phyloP scores from a whole-genome alignment of 1,140 invertebrate genomes.

The Apis cerana region DNA sequence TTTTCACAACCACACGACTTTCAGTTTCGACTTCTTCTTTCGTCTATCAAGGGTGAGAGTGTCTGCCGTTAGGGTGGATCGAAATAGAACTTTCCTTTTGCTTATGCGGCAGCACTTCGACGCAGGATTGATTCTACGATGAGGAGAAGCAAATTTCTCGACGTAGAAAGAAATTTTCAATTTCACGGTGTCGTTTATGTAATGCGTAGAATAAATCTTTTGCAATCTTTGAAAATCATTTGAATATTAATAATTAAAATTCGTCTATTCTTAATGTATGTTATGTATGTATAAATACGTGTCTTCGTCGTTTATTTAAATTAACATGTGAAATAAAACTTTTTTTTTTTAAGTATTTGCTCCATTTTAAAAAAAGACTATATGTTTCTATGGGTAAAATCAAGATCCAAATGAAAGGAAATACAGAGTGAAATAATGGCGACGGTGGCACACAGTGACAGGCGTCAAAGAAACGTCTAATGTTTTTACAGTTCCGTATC shows the following conservation, averaged over 20 bases:
- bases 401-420: neutral
- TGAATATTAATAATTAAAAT: neutral
- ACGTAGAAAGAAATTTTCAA: neutral
- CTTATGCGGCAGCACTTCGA: neutral
- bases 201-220: neutral
- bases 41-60: neutral
- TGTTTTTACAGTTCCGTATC: conserved; percentile 20
- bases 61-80: neutral
- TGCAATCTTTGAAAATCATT: neutral
- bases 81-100: neutral
- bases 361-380: too few species aligned
- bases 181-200: neutral
- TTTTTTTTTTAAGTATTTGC: too few species aligned
- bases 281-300: too few species aligned
- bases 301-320: too few species aligned
- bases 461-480: conserved; percentile 1
- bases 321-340: too few species aligned
- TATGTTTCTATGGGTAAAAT: neutral
- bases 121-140: neutral
- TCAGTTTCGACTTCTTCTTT: conserved; percentile 11
- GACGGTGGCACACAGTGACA: neutral
- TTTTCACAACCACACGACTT: neutral
- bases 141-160: neutral
- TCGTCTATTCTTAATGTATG: too few species aligned
- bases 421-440: neutral